Percentiles rank a stretch among this genome's conserved stretches.
These are phyloP conservation scores for Mesoligia furuncula DNA, from an alignment of 2,888 invertebrate genomes.

Conservation along the genomic window DNA sequence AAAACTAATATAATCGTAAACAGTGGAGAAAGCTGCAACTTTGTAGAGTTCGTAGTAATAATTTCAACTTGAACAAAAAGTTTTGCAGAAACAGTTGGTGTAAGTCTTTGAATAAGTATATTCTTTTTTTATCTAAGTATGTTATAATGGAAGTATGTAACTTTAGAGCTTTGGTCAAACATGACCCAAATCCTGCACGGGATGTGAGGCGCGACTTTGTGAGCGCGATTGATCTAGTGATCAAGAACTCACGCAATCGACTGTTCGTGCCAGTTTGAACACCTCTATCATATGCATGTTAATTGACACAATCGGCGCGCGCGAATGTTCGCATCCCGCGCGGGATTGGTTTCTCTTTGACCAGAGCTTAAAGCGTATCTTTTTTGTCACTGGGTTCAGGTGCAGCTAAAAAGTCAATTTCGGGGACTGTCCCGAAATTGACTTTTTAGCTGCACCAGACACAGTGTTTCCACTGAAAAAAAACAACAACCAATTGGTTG, in stretches of 20 bases:
- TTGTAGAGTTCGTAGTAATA: constrained; percentile 1
- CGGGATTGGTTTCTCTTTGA: background rate
- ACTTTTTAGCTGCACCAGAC: too few species aligned
- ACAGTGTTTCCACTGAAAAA: background rate
- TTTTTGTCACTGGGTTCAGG: background rate
- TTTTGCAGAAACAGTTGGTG: constrained; percentile 26
- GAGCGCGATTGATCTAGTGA: background rate
- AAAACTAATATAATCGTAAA: constrained; percentile 16
- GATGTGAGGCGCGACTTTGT: too few species aligned
- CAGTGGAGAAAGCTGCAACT: background rate
- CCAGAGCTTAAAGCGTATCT: background rate
- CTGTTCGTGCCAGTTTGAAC: background rate
- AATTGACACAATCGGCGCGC: background rate
- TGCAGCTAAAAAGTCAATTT: background rate
- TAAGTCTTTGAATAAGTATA: background rate
- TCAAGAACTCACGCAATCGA: background rate
- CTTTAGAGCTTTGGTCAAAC: background rate
- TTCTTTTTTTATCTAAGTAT: background rate
- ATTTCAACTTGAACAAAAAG: constrained; percentile 13
- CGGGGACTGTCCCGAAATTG: too few species aligned
- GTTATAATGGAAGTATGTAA: background rate
- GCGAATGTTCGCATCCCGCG: background rate
- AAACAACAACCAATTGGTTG: background rate
- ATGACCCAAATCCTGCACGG: background rate
- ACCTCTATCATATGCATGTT: too few species aligned